Evolutionary conservation across 2,888 invertebrate genomes (phyloP), one percentile per base, ranked within the genome.

Genomic region (Euphydryas editha): DNA sequence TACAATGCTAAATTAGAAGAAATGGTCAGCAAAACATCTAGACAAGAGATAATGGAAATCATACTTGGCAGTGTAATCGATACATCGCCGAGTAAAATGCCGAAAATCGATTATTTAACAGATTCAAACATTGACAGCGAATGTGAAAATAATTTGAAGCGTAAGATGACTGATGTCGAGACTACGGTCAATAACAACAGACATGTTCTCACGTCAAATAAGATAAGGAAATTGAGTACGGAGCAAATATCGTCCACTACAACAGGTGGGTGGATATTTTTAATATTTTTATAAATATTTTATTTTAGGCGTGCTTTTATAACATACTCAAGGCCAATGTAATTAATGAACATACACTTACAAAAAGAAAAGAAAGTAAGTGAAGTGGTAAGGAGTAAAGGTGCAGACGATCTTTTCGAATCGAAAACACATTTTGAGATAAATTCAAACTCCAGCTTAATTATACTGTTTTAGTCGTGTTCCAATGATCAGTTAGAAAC

Each of bases 11-110:
- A 86, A 76, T 81, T 93, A 64, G 84, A 91, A 74, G 91, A 93
- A 61, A 90, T 88, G 86, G 87, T 93, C 0, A 89, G 86, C 20
- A 90, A 85, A 56, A 88, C 92, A 18, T 92, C 93, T 0, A 77
- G 90, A 13, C 86, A 90, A 74, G 85, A 93, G 79, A 90, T 93
- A 3, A 87, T 93, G 90, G 92, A 93, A 64, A 93, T 93, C 15
- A 93, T 93, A 71, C 83, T 93, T 18, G 93, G 93, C n/a, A 85
- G 80, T 37, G 77, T 78, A 15, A 71, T 82, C 59, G 87, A 87
- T 20, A 80, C 81, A 24, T 81, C 83, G 0, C 78, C 83, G 0
- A 83, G 76, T 36, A 83, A 86, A 71, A 84, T 88, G 82, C 90
- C 92, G 2, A 82, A 75, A 13, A 90, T 91, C 68, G 88, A 89